phyloP scores from a whole-genome alignment of 2,888 invertebrate species.

The Netelia virgata region DNA sequence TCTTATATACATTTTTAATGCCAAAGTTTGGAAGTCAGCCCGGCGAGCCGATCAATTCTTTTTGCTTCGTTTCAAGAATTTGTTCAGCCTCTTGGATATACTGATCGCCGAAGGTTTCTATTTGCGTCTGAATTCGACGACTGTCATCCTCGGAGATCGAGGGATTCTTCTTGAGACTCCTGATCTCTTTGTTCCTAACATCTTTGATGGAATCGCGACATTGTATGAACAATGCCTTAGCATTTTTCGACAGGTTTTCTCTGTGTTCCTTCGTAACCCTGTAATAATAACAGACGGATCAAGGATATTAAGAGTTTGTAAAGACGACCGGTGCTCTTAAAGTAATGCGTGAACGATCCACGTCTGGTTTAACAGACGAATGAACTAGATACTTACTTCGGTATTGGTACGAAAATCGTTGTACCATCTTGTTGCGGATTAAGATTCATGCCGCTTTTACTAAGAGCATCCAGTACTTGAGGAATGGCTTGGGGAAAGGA shows the following conservation, averaged over 20 bases:
- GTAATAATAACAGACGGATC: slow-evolving; percentile 70
- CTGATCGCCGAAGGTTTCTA: slow-evolving; percentile 89
- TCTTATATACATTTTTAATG: not conserved
- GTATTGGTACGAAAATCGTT: slow-evolving; percentile 94
- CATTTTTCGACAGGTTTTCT: slow-evolving; percentile 94
- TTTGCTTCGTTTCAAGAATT: slow-evolving; percentile 89
- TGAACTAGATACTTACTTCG: slow-evolving; percentile 88
- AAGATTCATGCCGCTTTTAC: slow-evolving; percentile 94
- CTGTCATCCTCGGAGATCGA: slow-evolving; percentile 90
- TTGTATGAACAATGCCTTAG: slow-evolving; percentile 92
- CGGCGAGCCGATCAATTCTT: slow-evolving; percentile 89
- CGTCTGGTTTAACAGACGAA: not conserved
- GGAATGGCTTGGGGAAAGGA: slow-evolving; percentile 95
- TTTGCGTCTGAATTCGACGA: slow-evolving; percentile 89
- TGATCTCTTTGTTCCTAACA: slow-evolving; percentile 90
- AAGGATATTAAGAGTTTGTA: too few species aligned
- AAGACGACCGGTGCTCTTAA: too few species aligned
- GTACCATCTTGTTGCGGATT: slow-evolving; percentile 98
- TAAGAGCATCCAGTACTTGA: slow-evolving; percentile 90
- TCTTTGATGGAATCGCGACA: slow-evolving; percentile 92
- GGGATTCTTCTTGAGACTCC: slow-evolving; percentile 90
- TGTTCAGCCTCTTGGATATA: slow-evolving; percentile 89
- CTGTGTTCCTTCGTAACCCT: slow-evolving; percentile 96
- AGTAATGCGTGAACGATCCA: too few species aligned
- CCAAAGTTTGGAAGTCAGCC: slow-evolving; percentile 57